Conservation (phyloP, 2,888 invertebrate species). For the Drosophila mercatorum region DNA sequence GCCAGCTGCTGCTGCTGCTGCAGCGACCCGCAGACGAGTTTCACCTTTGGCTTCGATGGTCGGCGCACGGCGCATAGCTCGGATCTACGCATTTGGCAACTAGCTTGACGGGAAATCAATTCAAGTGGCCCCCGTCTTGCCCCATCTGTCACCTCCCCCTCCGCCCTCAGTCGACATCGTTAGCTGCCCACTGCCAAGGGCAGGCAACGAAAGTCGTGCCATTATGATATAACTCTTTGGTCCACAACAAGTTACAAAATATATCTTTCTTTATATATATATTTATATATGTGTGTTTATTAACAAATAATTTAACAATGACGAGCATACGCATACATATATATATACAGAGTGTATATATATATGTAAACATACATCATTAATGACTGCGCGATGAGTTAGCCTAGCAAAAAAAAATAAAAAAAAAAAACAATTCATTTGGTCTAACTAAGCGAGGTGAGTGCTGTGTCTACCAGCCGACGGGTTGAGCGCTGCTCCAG, state of each 20-base stretch:
- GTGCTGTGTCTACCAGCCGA: conserved; percentile 53
- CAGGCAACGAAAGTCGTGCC: conserved; percentile 44
- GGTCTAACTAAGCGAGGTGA: conserved; percentile 65
- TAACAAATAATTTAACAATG: conserved; percentile 62
- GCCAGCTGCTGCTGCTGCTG: conserved; percentile 7
- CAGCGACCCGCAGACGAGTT: conserved; percentile 25
- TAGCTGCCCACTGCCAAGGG: conserved; percentile 33
- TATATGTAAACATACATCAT: background rate
- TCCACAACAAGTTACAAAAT: conserved; percentile 46
- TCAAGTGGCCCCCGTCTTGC: conserved; percentile 20
- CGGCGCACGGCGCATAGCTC: background rate
- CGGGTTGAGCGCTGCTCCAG: conserved; percentile 34
- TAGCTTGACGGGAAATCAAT: conserved; percentile 17
- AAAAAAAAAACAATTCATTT: conserved; percentile 63
- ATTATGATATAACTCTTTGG: conserved; percentile 41
- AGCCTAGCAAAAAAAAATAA: conserved; percentile 69
- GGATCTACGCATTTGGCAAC: conserved; percentile 27
- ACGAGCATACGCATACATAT: background rate
- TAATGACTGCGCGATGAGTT: conserved; percentile 56
- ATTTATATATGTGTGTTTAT: conserved; percentile 43
- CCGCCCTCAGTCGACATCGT: background rate
- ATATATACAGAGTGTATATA: background rate
- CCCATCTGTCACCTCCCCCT: background rate
- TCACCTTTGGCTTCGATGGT: conserved; percentile 35
- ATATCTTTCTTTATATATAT: conserved; percentile 14